phyloP scores from a whole-genome alignment of 2,888 invertebrate species.

The Pelosia muscerda region DNA sequence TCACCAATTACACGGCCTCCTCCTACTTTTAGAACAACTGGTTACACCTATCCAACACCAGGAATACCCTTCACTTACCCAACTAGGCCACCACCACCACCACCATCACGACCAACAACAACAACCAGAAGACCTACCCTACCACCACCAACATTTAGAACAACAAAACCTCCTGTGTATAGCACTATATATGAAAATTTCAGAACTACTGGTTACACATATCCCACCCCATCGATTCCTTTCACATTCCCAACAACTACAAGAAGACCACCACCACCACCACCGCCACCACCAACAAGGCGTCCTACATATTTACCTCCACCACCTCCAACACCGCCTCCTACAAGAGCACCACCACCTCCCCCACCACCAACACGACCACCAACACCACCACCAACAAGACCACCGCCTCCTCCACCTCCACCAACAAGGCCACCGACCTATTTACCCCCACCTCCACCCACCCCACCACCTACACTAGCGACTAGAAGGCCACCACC shows the following conservation, averaged over 20 bases:
- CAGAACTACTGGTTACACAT: constrained; percentile 44
- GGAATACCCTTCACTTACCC: constrained; percentile 32
- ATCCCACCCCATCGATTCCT: constrained; percentile 33
- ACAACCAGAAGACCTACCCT: constrained; percentile 36
- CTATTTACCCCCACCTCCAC: neutral
- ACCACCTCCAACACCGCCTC: constrained; percentile 19
- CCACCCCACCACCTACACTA: constrained; percentile 20
- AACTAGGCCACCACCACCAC: constrained; percentile 23
- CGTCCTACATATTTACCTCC: constrained; percentile 11
- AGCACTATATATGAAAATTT: constrained; percentile 38
- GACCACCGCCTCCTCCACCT: constrained; percentile 35
- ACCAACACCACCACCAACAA: constrained; percentile 42
- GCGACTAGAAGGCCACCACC: constrained; percentile 33
- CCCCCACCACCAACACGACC: constrained; percentile 26
- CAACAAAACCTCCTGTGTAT: constrained; percentile 43
- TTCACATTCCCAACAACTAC: constrained; percentile 38
- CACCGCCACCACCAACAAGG: constrained; percentile 33
- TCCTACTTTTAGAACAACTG: constrained; percentile 45
- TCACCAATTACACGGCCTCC: constrained; percentile 33
- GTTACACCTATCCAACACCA: constrained; percentile 37
- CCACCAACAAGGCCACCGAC: constrained; percentile 14
- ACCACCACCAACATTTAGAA: constrained; percentile 17
- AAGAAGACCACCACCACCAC: constrained; percentile 33
- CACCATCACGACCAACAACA: constrained; percentile 24
- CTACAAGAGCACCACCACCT: neutral